A percentile compares a stretch with the other conserved stretches of the same genome.
These are phyloP conservation scores for Argyra leucocephala DNA, from an alignment of 2,888 invertebrate species.

Conservation along the genomic window DNA sequence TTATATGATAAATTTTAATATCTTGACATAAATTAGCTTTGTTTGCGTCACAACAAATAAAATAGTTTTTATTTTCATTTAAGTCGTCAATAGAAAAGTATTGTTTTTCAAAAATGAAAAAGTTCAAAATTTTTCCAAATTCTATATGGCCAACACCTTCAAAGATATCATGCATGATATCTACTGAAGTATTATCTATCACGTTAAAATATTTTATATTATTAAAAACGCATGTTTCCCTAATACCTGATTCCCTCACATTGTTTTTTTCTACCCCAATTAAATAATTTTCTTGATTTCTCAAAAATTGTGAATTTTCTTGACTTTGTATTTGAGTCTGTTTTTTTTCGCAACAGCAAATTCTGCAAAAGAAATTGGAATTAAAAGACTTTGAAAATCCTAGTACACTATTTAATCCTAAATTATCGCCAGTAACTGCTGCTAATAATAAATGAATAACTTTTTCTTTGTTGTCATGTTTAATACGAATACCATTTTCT, in stretches of 20 bases:
- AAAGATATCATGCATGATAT: slow-evolving; percentile 14
- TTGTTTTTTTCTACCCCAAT: neutral
- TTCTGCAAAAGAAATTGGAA: slow-evolving; percentile 12
- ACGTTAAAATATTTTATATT: neutral
- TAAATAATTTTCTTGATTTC: slow-evolving; percentile 2
- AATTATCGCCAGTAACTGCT: neutral
- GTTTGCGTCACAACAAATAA: neutral
- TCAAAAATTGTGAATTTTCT: neutral
- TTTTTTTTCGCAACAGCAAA: slow-evolving; percentile 3
- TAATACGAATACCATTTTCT: neutral
- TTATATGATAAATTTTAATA: neutral
- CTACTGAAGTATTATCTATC: slow-evolving; percentile 9
- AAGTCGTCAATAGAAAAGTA: slow-evolving; percentile 7
- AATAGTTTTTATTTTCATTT: slow-evolving; percentile 7
- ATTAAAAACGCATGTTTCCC: slow-evolving; percentile 8
- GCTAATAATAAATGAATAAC: neutral
- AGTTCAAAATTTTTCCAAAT: neutral
- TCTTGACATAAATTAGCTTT: neutral
- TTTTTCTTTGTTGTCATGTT: neutral
- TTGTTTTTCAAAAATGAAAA: slow-evolving; percentile 10
- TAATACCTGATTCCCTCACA: neutral
- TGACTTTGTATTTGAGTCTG: neutral
- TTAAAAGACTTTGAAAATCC: slow-evolving; percentile 10
- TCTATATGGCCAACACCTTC: slow-evolving; percentile 13
- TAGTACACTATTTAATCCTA: neutral